These are phyloP conservation scores for Aramus guarauna DNA, from an alignment of 2,113 vertebrate species.

Conservation along the genomic window DNA sequence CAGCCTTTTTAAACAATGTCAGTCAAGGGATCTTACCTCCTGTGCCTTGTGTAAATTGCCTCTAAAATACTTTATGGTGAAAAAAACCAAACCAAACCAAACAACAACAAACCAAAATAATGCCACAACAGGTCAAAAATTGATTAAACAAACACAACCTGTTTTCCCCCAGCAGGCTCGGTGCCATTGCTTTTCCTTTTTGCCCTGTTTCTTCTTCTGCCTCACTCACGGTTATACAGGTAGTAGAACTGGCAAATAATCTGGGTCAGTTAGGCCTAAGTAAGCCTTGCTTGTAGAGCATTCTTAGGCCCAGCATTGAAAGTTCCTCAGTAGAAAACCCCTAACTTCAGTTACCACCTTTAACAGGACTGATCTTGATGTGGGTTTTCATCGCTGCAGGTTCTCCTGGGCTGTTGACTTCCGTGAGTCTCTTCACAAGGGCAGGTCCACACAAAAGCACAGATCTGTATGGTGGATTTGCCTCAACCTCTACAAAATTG, in stretches of 20 bases:
- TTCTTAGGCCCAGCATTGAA: background rate
- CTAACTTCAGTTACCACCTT: background rate
- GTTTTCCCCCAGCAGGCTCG: background rate
- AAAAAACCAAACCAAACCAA: too few species aligned
- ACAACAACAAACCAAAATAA: background rate
- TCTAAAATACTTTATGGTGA: background rate
- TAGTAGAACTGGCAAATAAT: background rate
- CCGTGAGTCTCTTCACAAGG: background rate
- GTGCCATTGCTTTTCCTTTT: background rate
- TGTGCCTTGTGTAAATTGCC: slow-evolving; percentile 8
- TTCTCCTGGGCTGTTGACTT: background rate
- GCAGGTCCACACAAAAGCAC: background rate
- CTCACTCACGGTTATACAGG: background rate
- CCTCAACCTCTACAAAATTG: background rate
- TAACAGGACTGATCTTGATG: rapidly evolving
- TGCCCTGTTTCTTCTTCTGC: background rate
- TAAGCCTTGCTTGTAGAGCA: background rate
- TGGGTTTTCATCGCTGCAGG: background rate
- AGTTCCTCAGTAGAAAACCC: background rate
- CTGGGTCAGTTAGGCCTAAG: background rate
- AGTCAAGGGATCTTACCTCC: slow-evolving; percentile 12
- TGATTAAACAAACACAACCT: background rate
- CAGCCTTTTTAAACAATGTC: background rate
- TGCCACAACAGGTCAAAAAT: background rate
- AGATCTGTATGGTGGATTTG: background rate